phyloP scores from a whole-genome alignment of 2,888 invertebrate genomes.

The Campaea margaritaria region DNA sequence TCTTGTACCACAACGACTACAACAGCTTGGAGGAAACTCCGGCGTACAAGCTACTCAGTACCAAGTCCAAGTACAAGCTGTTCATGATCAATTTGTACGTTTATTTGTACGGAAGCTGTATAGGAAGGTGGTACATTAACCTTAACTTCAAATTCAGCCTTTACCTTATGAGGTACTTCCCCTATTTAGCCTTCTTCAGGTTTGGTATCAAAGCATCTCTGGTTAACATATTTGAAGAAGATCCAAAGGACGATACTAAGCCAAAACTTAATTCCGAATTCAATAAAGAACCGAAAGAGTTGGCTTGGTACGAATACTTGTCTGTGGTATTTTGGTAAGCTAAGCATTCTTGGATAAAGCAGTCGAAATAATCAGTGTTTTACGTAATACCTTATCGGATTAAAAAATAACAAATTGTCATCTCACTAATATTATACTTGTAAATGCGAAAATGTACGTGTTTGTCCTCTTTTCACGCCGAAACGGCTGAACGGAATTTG shows the following conservation, averaged over 20 bases:
- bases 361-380: neutral
- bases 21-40: slow-evolving; percentile 70
- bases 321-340: slow-evolving; percentile 58
- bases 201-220: slow-evolving; percentile 87
- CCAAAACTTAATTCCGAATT: slow-evolving; percentile 68
- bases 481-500: too few relatives aligned
- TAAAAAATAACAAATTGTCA: neutral
- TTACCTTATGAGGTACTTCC: slow-evolving; percentile 87
- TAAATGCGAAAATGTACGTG: too few relatives aligned
- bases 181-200: slow-evolving; percentile 88
- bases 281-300: slow-evolving; percentile 49
- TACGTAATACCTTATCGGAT: neutral
- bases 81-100: slow-evolving; percentile 48
- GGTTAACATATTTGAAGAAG: slow-evolving; percentile 84
- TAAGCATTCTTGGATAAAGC: too few relatives aligned
- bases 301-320: slow-evolving; percentile 58
- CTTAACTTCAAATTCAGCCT: slow-evolving; percentile 84
- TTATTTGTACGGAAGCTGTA: slow-evolving; percentile 68
- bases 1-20: slow-evolving; percentile 73
- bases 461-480: too few relatives aligned
- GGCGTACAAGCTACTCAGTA: slow-evolving; percentile 69
- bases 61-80: slow-evolving; percentile 61
- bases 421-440: neutral
- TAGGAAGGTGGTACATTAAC: slow-evolving; percentile 87
- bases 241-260: slow-evolving; percentile 61